Percentiles rank a stretch among this genome's conserved stretches.
phyloP scores from a whole-genome alignment of 2,113 vertebrate genomes.

The Thamnaconus septentrionalis region DNA sequence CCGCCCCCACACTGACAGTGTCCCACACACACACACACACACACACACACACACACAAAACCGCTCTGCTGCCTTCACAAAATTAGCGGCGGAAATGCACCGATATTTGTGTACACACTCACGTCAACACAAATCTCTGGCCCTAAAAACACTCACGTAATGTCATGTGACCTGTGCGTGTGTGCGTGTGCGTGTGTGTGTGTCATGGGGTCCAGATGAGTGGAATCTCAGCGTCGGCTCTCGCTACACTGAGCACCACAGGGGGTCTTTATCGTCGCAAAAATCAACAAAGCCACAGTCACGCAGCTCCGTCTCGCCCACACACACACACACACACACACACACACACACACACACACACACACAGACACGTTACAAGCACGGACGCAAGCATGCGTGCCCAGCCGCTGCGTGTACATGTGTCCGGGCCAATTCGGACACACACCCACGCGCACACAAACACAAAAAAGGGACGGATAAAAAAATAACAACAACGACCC shows the following conservation, averaged over 20 bases:
- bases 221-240: conserved; percentile 70
- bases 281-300: conserved; percentile 75
- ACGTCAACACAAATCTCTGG: conserved; percentile 8
- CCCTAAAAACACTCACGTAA: conserved; percentile 10
- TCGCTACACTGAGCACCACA: conserved; percentile 71
- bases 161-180: conserved; percentile 58
- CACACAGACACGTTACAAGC: not conserved
- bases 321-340: conserved; percentile 9
- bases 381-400: too few species aligned
- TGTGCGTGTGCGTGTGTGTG: not conserved
- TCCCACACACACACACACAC: conserved; percentile 17
- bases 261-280: conserved; percentile 70
- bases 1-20: conserved; percentile 42
- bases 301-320: conserved; percentile 61
- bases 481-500: not conserved
- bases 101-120: conserved; percentile 9
- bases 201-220: conserved; percentile 68
- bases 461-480: not conserved
- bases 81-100: conserved; percentile 9
- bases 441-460: not conserved
- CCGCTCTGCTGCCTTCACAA: not conserved
- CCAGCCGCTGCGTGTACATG: too few species aligned
- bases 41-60: not conserved
- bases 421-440: too few species aligned
- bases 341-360: conserved; percentile 4